Evolutionary conservation across 2,113 vertebrate species (phyloP), one percentile per base, ranked within the genome.

Genomic region (Spermophilus dauricus): DNA sequence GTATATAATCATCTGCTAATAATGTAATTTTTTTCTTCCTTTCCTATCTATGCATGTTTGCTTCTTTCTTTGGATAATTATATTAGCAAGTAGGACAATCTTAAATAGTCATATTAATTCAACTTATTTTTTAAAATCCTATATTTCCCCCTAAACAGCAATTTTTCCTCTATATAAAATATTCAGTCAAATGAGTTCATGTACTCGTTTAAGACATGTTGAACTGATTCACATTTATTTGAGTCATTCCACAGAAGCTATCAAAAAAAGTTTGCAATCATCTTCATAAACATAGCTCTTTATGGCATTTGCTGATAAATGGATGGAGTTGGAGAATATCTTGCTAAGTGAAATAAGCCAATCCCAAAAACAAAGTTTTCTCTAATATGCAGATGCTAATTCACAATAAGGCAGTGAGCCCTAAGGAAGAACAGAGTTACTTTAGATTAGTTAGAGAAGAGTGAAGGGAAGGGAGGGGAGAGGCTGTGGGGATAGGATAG

Each of bases 21-120:
- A 34, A 63, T 45, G 13, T 86, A 61, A 81, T 39, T 87, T 78
- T 95, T 80, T 51, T 84, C 48, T 88, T 88, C 56, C 48, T 95
- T 96, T 91, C 48, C 24, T 91, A 1, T 89, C 58, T 69, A 12
- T 84, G 24, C 1, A 89, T 8, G 63, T 88, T 53, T 37, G 67
- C 11, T 76, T 85, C 69, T 92, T 89, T 80, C 45, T 89, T 70
- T 89, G 16, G 37, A n/a, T 91, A 94, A 72, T 81, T 86, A 81
- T 76, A 76, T 70, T 45, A 89, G 51, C 77, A 86, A 72, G 42
- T 89, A n/a, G 20, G 37, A 86, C 2, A 89, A 82, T 72, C 76
- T 72, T 89, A 95, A 88, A 80, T 39, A 95, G 45, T 45, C 88
- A 1, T 28, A 80, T 30, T 28, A 95, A 80, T 51, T 13, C 26